phyloP scores from a whole-genome alignment of 2,113 vertebrate genomes.

The Copsychus sechellarum region DNA sequence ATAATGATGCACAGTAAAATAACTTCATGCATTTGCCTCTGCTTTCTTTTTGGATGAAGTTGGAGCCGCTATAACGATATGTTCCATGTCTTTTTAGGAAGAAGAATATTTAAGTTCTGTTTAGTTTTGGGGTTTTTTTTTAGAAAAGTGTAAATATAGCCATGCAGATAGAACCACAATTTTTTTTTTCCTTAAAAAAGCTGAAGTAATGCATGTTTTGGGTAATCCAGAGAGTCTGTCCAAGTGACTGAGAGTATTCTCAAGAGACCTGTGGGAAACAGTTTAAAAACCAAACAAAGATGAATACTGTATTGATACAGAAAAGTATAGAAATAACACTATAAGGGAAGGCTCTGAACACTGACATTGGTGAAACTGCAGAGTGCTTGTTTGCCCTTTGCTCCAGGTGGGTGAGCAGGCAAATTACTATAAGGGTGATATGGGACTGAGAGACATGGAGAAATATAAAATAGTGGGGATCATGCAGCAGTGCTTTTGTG shows the following conservation, averaged over 20 bases:
- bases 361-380: background rate
- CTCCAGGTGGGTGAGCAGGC: background rate
- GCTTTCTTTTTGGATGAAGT: background rate
- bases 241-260: background rate
- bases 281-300: background rate
- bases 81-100: background rate
- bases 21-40: background rate
- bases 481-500: background rate
- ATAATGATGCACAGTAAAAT: background rate
- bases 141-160: background rate
- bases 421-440: background rate
- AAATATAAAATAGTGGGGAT: background rate
- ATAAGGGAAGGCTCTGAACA: background rate
- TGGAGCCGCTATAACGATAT: background rate
- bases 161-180: background rate
- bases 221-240: background rate
- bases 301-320: background rate
- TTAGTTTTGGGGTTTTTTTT: background rate
- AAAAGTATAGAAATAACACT: background rate
- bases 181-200: background rate
- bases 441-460: background rate
- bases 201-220: background rate
- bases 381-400: background rate
- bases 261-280: background rate
- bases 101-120: conserved; percentile 3